Evolutionary conservation across 2,113 vertebrate genomes (phyloP).

Genomic region (Oreochromis aureus): DNA sequence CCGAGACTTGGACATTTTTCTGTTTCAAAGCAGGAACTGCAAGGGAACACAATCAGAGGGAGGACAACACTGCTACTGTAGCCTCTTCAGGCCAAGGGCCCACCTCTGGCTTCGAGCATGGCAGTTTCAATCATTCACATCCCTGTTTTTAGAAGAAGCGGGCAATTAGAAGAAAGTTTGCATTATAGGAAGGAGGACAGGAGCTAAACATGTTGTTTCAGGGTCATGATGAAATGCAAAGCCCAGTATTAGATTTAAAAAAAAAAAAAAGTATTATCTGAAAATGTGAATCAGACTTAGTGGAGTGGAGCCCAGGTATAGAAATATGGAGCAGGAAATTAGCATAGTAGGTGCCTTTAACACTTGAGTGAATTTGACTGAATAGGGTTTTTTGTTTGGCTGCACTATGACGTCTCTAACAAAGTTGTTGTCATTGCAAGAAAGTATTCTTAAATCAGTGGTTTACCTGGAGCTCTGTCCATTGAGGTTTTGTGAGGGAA

Average conservation of each 20-base stretch:
- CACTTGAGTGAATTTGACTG: not conserved
- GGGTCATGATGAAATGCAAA: not conserved
- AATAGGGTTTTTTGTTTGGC: not conserved
- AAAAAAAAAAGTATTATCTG: not conserved
- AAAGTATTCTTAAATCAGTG: not conserved
- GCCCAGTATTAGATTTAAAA: not conserved
- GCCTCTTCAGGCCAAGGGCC: not conserved
- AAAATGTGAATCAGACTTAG: not conserved
- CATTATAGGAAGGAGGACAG: not conserved
- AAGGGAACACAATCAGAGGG: not conserved
- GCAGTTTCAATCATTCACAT: not conserved
- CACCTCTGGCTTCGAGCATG: accelerated
- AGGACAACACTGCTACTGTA: not conserved
- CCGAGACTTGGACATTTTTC: not conserved
- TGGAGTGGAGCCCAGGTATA: not conserved
- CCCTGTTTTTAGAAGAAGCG: not conserved
- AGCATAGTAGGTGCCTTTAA: not conserved
- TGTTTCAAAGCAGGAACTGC: too few species aligned
- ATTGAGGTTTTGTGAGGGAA: not conserved
- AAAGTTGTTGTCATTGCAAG: not conserved
- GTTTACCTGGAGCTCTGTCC: not conserved
- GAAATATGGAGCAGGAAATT: not conserved
- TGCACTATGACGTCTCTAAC: not conserved
- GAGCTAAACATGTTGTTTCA: not conserved
- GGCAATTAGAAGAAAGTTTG: not conserved